These are phyloP conservation scores for Aphis craccivora DNA, from an alignment of 1,140 invertebrate genomes.

Conservation along the genomic window DNA sequence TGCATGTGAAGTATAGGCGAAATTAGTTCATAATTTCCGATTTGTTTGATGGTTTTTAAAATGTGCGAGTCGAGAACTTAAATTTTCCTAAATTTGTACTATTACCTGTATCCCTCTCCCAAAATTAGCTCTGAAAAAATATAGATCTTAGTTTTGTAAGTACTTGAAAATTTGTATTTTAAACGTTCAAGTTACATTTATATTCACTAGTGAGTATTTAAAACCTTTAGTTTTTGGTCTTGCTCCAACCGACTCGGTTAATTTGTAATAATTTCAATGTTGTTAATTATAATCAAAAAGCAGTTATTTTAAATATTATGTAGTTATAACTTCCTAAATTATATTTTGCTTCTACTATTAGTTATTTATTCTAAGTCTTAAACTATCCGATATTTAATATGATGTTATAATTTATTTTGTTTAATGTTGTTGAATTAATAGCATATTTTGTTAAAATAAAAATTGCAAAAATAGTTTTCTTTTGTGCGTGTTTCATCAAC, in stretches of 20 bases:
- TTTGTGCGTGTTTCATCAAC: not conserved
- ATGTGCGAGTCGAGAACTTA: not conserved
- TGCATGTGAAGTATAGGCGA: not conserved
- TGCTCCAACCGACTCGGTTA: not conserved
- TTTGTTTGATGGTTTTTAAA: not conserved
- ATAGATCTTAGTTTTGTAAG: not conserved
- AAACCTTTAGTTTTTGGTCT: not conserved
- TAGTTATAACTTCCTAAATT: not conserved
- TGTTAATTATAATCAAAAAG: not conserved
- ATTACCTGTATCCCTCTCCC: not conserved
- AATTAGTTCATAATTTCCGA: not conserved
- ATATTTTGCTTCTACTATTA: not conserved
- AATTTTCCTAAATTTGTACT: not conserved
- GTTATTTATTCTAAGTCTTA: not conserved
- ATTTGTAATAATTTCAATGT: not conserved
- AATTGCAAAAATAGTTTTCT: not conserved
- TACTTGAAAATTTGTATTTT: not conserved
- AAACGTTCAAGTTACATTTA: too few species aligned
- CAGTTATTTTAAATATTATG: not conserved
- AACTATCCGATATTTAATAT: not conserved
- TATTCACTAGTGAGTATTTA: not conserved
- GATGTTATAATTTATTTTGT: not conserved
- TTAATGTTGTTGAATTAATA: not conserved
- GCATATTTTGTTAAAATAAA: not conserved
- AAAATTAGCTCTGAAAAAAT: not conserved